phyloP scores from a whole-genome alignment of 2,113 vertebrate species.

The Cavia aperea region DNA sequence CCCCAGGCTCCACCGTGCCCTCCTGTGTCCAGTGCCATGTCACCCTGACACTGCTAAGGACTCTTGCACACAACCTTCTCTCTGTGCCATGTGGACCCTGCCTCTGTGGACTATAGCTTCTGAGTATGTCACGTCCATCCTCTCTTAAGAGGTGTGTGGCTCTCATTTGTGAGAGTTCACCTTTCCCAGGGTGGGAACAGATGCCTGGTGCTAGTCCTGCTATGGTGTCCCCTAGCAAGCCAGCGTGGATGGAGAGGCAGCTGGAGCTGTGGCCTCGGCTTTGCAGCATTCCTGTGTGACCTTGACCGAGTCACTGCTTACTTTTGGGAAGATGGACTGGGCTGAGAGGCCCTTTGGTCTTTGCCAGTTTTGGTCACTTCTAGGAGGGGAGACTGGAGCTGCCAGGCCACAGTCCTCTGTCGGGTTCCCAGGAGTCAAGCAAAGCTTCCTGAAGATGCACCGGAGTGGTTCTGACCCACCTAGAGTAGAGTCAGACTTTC shows the following conservation, averaged over 20 bases:
- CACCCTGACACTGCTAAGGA: neutral
- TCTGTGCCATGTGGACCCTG: fast-evolving
- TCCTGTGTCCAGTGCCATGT: fast-evolving
- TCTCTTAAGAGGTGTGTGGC: neutral
- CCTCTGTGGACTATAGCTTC: neutral
- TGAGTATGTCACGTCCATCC: fast-evolving
- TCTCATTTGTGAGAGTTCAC: neutral
- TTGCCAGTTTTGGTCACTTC: neutral
- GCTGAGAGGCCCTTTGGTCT: neutral
- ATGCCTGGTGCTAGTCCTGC: neutral
- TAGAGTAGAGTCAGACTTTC: neutral
- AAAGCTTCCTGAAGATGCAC: neutral
- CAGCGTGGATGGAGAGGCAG: neutral
- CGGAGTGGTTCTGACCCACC: neutral
- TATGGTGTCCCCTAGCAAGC: neutral
- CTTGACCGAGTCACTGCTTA: neutral
- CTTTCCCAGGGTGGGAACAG: neutral
- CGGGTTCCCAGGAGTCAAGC: neutral
- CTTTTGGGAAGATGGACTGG: neutral
- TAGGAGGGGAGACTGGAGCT: neutral
- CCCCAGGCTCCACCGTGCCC: fast-evolving
- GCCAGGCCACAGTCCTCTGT: neutral
- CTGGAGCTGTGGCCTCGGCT: too few relatives aligned
- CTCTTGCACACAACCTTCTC: neutral
- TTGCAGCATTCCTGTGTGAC: neutral